Percentiles rank a stretch among this genome's conserved stretches.
These are phyloP conservation scores for Rhinichthys osculus DNA, from an alignment of 2,797 vertebrate species.

Conservation along the genomic window DNA sequence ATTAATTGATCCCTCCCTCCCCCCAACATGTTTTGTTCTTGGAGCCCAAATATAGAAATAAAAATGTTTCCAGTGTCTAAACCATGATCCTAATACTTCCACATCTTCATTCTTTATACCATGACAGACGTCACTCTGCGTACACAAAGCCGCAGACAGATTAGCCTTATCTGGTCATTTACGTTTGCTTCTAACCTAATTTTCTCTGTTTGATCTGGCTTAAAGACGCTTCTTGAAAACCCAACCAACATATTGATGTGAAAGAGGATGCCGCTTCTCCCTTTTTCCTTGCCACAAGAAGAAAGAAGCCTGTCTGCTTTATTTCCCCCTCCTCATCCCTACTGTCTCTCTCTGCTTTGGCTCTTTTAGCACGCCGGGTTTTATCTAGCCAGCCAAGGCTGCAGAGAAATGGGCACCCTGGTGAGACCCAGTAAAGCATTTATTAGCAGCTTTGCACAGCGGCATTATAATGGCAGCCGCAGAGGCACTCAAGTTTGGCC, in stretches of 20 bases:
- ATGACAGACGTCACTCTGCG: neutral
- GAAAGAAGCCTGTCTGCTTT: constrained; percentile 51
- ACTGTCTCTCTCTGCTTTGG: constrained; percentile 55
- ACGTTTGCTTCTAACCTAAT: constrained; percentile 48
- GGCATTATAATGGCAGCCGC: constrained; percentile 92
- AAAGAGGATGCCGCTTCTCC: constrained; percentile 61
- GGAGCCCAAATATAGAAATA: neutral
- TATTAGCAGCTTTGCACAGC: constrained; percentile 93
- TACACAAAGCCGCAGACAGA: constrained; percentile 24
- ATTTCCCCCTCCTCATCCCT: constrained; percentile 29
- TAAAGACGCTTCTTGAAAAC: constrained; percentile 53
- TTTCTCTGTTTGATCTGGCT: constrained; percentile 55
- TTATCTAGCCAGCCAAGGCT: constrained; percentile 67
- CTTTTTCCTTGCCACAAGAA: constrained; percentile 41
- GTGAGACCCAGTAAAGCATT: constrained; percentile 95
- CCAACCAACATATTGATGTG: constrained; percentile 54
- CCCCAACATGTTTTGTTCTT: neutral
- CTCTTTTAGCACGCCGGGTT: constrained; percentile 54
- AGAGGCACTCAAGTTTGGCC: constrained; percentile 93
- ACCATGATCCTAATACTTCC: neutral
- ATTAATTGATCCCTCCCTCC: too few relatives aligned
- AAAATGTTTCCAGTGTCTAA: neutral
- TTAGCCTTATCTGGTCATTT: constrained; percentile 45
- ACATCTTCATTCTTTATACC: neutral
- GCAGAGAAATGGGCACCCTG: constrained; percentile 86